Percentiles rank a stretch among this genome's conserved stretches.
Evolutionary conservation across 2,113 vertebrate genomes (phyloP).

Genomic region (Platycercus adscitus): DNA sequence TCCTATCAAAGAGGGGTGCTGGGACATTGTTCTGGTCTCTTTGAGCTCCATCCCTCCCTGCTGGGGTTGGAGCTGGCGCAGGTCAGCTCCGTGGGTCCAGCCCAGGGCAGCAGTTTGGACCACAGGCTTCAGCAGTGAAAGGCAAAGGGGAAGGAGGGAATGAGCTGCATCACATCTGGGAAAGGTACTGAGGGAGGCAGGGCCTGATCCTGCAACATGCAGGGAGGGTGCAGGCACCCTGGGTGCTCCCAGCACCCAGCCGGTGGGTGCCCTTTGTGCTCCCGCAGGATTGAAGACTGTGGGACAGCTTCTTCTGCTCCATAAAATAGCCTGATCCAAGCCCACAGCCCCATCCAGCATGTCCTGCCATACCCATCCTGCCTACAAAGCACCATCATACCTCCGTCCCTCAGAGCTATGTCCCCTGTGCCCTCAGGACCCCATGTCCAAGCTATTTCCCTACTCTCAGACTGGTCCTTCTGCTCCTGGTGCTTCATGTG

Average conservation of each 20-base stretch:
- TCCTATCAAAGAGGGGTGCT: accelerated
- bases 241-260: neutral
- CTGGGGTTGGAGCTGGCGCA: accelerated
- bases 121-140: accelerated
- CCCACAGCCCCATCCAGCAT: accelerated
- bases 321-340: neutral
- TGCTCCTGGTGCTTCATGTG: too few relatives aligned
- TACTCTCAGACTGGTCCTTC: neutral
- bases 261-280: neutral
- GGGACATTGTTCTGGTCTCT: neutral
- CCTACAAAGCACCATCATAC: neutral
- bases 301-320: neutral
- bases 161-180: neutral
- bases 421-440: neutral
- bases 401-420: neutral
- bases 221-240: neutral
- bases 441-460: neutral
- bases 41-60: neutral
- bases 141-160: neutral
- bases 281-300: neutral
- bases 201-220: neutral
- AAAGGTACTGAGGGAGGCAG: neutral
- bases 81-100: neutral
- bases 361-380: neutral
- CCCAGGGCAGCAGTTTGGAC: neutral